Percentiles rank a stretch among this genome's conserved stretches.
Conservation (phyloP, 2,888 invertebrate species). For the Rhorus exstirpatorius region DNA sequence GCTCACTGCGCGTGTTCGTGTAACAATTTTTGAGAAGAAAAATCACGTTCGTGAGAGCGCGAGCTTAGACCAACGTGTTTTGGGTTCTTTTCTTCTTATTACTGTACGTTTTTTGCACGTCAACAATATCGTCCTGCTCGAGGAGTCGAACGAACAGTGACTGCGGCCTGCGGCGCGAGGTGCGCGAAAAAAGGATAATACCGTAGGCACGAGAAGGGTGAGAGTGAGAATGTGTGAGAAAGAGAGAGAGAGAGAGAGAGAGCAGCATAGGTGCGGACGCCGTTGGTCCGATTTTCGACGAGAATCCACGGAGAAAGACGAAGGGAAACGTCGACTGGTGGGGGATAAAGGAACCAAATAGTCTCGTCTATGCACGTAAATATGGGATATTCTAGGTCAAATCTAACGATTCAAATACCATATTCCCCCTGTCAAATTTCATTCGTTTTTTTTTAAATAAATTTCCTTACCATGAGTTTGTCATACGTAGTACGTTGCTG, state of each 20-base stretch:
- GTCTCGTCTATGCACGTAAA: neutral
- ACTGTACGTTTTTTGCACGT: constrained; percentile 2
- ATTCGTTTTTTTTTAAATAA: no score
- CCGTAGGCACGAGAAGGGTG: constrained; percentile 59
- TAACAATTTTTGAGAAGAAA: constrained; percentile 2
- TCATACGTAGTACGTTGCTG: no score
- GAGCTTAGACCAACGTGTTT: constrained; percentile 19
- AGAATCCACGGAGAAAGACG: constrained; percentile 67
- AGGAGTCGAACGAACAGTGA: constrained; percentile 81
- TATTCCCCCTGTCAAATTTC: no score
- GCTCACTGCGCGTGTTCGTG: constrained; percentile 24
- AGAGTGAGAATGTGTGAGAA: neutral
- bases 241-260: neutral
- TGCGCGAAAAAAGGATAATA: constrained; percentile 70
- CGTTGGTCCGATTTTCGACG: constrained; percentile 70
- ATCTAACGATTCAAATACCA: constrained; percentile 3
- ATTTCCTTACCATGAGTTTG: no score
- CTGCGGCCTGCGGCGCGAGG: constrained; percentile 76
- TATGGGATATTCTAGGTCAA: constrained; percentile 14
- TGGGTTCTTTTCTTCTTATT: neutral
- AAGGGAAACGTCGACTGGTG: constrained; percentile 39
- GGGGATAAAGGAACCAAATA: constrained; percentile 40
- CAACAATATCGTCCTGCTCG: constrained; percentile 74
- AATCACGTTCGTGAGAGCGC: constrained; percentile 50
- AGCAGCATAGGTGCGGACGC: constrained; percentile 33